phyloP scores from a whole-genome alignment of 1,140 invertebrate genomes.

The Rhyzopertha dominica region DNA sequence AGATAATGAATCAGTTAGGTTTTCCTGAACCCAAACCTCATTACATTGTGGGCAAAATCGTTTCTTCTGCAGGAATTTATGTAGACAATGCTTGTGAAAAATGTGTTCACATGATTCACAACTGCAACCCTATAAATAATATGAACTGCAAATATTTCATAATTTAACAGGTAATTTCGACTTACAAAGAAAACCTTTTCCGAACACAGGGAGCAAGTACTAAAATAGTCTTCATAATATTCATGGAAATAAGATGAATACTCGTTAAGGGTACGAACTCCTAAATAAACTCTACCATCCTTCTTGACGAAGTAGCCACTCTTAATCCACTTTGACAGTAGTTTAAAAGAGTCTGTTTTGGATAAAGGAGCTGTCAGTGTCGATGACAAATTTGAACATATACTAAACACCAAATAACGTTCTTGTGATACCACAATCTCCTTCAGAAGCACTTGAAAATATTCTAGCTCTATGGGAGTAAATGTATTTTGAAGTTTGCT shows the following conservation, averaged over 20 bases:
- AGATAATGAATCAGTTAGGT: too few relatives aligned
- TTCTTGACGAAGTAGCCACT: conserved; percentile 28
- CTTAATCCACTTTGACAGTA: conserved; percentile 28
- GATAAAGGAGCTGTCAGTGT: conserved; percentile 21
- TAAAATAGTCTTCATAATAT: conserved; percentile 19
- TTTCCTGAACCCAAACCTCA: conserved; percentile 24
- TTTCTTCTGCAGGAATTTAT: conserved; percentile 26
- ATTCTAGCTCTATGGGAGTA: conserved; percentile 30
- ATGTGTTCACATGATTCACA: conserved; percentile 23
- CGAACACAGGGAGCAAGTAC: conserved; percentile 30
- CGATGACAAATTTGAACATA: conserved; percentile 31
- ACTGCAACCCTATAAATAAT: conserved; percentile 23
- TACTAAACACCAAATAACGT: conserved; percentile 19
- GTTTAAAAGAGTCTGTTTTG: conserved; percentile 26
- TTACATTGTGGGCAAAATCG: conserved; percentile 26
- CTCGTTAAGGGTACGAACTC: conserved; percentile 29
- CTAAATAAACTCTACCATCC: conserved; percentile 24
- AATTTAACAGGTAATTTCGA: conserved; percentile 3
- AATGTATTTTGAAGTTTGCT: conserved; percentile 25
- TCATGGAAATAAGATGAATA: conserved; percentile 30
- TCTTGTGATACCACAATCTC: conserved; percentile 27
- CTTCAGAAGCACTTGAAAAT: conserved; percentile 33
- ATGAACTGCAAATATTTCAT: conserved; percentile 3
- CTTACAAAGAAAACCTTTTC: conserved; percentile 31
- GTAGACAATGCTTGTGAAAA: conserved; percentile 27